phyloP scores from a whole-genome alignment of 2,888 invertebrate species.

The Priapulus caudatus region DNA sequence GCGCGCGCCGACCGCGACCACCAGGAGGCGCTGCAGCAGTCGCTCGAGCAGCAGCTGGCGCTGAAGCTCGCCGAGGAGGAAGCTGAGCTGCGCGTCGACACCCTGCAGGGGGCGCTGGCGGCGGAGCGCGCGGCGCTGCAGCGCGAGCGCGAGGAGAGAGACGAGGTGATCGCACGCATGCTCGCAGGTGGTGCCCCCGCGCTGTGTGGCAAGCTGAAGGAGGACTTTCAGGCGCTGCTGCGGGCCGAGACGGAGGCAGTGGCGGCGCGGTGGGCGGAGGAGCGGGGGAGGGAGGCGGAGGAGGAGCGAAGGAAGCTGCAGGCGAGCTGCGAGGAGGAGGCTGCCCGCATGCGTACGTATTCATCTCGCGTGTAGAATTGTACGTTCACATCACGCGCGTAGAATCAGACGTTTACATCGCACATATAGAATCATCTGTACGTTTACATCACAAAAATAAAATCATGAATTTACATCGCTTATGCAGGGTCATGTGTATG shows the following conservation, averaged over 20 bases:
- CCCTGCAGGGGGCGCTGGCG: not conserved
- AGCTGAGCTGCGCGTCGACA: not conserved
- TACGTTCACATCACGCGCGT: too few relatives aligned
- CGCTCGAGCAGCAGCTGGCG: not conserved
- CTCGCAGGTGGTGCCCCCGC: not conserved
- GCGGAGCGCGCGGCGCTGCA: not conserved
- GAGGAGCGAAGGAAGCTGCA: not conserved
- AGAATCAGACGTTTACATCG: too few relatives aligned
- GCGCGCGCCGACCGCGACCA: too few relatives aligned
- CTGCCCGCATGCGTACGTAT: too few relatives aligned
- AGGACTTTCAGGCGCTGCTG: not conserved
- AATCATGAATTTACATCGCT: too few relatives aligned
- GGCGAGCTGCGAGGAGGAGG: too few relatives aligned
- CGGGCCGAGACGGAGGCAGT: not conserved
- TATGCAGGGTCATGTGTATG: too few relatives aligned
- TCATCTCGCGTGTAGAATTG: too few relatives aligned
- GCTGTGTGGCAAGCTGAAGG: not conserved
- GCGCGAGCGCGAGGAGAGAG: not conserved
- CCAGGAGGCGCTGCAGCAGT: not conserved
- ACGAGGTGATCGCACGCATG: too few relatives aligned
- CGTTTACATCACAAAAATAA: too few relatives aligned
- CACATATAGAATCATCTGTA: too few relatives aligned
- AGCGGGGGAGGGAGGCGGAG: not conserved
- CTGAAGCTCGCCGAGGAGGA: not conserved
- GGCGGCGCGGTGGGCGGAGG: not conserved